Base-by-base conservation (phyloP, 2,888 invertebrate genomes). In the Heliconius ismenius region DNA sequence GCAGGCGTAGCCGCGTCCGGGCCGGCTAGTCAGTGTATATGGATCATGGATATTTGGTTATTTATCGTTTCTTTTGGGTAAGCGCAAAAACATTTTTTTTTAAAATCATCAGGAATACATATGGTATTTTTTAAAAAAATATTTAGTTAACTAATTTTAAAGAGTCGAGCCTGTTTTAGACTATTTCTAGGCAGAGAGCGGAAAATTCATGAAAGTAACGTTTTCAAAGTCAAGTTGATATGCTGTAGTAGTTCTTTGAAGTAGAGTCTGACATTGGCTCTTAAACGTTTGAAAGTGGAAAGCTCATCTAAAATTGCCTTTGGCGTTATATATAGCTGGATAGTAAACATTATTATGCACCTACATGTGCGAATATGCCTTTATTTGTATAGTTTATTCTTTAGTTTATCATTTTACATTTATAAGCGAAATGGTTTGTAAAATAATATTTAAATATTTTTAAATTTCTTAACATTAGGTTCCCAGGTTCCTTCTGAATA, bases 221-320 rank as follows among this genome's bases (percentile, higher is more conserved):
- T 43, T 39, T 43, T 67, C 67, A 67, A 67, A 43, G 67, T 67
- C 67, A 67, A 67, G 39, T 67, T 43, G 67, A 43, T 67, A 67
- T 43, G 43, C 24, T 67, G 39, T 24, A 43, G 67, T 67, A 39
- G 11, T 43, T 67, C 67, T 67, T 67, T 43, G 67, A 67, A 67
- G 65, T 39, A 24, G n/a, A 36, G 39, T 58, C 70, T 70, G 70
- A 70, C 70, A 70, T 70, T 70, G 58, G 58, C 70, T 58, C 70
- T 67, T 70, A 58, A 70, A 70, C 58, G 58, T 58, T 70, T 24
- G 58, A 24, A 3, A 43, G 67, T 24, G 69, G 32, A 70, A 70
- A 70, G 58, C 58, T 70, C 70, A 70, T 70, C 58, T 70, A 54
- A 70, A 58, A 54, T 7, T 15, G 70, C 58, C 70, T 32, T 70